A percentile compares a stretch with the other conserved stretches of the same genome.
These are phyloP conservation scores for Catharus bicknelli DNA, from an alignment of 2,113 vertebrate genomes.

Conservation along the genomic window DNA sequence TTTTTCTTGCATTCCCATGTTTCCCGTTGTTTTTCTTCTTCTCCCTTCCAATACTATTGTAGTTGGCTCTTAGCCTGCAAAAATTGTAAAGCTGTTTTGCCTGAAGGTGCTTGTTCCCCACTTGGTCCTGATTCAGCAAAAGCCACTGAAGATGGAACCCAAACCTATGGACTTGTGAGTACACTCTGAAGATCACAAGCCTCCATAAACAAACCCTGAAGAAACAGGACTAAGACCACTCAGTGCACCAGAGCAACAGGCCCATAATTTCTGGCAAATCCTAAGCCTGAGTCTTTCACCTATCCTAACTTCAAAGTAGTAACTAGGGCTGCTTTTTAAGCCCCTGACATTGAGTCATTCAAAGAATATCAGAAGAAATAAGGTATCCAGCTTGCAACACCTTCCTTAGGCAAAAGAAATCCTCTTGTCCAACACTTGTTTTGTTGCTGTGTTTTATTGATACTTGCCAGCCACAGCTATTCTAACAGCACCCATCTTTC, in stretches of 20 bases:
- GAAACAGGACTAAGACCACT: neutral
- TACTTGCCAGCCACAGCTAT: neutral
- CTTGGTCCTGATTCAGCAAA: neutral
- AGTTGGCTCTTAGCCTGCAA: neutral
- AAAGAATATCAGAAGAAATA: neutral
- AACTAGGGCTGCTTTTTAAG: neutral
- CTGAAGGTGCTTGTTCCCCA: neutral
- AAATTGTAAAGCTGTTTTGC: neutral
- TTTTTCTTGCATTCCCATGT: accelerated
- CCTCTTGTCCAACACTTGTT: neutral
- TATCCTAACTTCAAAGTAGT: neutral
- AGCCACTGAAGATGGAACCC: neutral
- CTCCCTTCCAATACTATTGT: neutral
- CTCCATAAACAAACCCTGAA: neutral
- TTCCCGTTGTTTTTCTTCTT: neutral
- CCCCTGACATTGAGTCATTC: neutral
- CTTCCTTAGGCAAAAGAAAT: neutral
- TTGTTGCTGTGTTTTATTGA: neutral
- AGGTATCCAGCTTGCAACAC: neutral
- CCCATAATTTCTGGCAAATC: neutral
- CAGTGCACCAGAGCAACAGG: neutral
- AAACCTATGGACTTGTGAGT: neutral
- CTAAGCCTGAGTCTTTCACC: neutral
- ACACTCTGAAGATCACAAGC: neutral
- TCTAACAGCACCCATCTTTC: neutral